Percentiles rank a stretch among this genome's conserved stretches.
Evolutionary conservation across 2,797 vertebrate genomes (phyloP).

Genomic region (Xerus rutilus): DNA sequence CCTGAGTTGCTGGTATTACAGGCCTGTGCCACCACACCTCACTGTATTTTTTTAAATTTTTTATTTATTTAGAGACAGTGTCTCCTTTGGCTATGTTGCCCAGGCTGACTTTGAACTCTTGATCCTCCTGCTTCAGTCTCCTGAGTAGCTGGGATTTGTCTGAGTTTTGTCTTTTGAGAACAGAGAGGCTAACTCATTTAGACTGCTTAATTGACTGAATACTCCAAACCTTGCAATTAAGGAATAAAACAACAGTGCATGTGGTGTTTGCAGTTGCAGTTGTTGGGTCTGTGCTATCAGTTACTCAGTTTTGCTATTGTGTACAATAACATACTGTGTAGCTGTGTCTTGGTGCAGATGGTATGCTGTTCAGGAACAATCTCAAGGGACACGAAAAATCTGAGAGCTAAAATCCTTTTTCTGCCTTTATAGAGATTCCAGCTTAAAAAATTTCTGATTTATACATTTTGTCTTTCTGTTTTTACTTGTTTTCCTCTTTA

Average conservation of each 20-base stretch:
- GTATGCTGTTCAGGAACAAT: background rate
- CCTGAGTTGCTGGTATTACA: no score
- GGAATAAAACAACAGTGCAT: background rate
- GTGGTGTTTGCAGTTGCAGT: background rate
- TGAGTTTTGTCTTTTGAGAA: background rate
- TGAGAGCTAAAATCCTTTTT: background rate
- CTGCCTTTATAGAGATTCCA: slow-evolving; percentile 27
- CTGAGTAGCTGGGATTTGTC: no score
- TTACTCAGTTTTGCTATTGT: background rate
- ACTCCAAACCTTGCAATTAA: slow-evolving; percentile 49
- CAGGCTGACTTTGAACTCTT: no score
- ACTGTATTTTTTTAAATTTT: no score
- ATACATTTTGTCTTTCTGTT: background rate
- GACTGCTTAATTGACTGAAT: slow-evolving; percentile 3
- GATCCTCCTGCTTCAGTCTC: no score
- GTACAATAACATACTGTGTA: background rate
- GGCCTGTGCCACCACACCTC: no score
- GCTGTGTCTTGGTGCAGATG: background rate
- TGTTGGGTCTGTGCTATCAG: background rate
- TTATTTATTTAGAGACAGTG: no score
- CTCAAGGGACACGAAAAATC: background rate
- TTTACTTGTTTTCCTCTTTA: slow-evolving; percentile 3
- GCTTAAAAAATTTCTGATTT: slow-evolving; percentile 20
- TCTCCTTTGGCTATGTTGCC: no score
- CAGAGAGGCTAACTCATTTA: slow-evolving; percentile 11